Evolutionary conservation across 2,113 vertebrate genomes (phyloP).

Genomic region (Xiphias gladius): DNA sequence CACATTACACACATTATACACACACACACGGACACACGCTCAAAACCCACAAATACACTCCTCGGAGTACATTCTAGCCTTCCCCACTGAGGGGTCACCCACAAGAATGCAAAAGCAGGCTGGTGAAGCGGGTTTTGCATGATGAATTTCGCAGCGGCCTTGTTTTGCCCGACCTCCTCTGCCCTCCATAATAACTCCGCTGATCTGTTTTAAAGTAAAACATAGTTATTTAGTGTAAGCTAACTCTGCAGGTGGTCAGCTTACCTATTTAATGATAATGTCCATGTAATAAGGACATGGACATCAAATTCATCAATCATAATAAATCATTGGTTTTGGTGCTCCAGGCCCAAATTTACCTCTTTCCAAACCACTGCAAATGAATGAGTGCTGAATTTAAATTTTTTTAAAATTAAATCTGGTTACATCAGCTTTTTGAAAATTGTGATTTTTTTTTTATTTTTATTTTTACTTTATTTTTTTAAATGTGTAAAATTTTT

Average conservation of each 20-base stretch:
- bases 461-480: too few relatives aligned
- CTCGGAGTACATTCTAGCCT: conserved; percentile 21
- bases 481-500: too few relatives aligned
- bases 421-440: too few relatives aligned
- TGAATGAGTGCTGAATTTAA: background rate
- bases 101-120: conserved; percentile 45
- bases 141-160: conserved; percentile 55
- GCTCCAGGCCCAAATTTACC: background rate
- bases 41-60: conserved; percentile 11
- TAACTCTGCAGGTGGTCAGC: background rate
- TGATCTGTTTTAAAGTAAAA: conserved; percentile 2
- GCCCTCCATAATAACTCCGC: background rate
- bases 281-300: background rate
- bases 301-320: background rate
- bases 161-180: conserved; percentile 35
- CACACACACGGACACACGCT: conserved; percentile 5
- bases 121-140: conserved; percentile 30
- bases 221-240: background rate
- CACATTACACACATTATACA: background rate
- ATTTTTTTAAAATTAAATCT: too few relatives aligned
- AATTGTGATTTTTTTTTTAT: too few relatives aligned
- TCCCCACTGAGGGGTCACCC: conserved; percentile 57
- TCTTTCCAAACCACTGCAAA: background rate
- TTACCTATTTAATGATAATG: conserved; percentile 7
- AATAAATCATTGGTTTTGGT: background rate